Percentiles rank a stretch among this genome's conserved stretches.
These are phyloP conservation scores for Lapara coniferarum DNA, from an alignment of 2,888 invertebrate genomes.

Conservation along the genomic window DNA sequence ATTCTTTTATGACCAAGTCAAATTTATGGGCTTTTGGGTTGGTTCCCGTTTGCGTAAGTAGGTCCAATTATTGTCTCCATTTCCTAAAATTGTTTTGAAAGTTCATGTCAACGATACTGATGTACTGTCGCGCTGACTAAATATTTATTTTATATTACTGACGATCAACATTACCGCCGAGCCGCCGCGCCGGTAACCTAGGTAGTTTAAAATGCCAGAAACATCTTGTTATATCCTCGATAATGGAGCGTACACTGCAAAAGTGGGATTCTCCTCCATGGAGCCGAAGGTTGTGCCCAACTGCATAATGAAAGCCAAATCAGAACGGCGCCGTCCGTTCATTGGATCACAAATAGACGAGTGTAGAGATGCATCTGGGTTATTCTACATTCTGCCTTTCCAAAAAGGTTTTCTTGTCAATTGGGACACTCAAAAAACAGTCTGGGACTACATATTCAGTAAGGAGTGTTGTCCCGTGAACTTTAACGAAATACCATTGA, in stretches of 20 bases:
- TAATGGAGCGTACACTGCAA: constrained; percentile 94
- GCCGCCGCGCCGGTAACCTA: constrained; percentile 52
- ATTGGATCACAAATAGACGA: constrained; percentile 97
- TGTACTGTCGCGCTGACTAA: too few relatives aligned
- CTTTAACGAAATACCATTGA: constrained; percentile 89
- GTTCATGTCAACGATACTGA: too few relatives aligned
- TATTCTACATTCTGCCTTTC: constrained; percentile 96
- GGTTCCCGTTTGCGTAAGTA: too few relatives aligned
- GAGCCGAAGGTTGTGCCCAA: constrained; percentile 93
- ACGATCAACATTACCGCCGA: not conserved
- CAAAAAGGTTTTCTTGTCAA: constrained; percentile 98
- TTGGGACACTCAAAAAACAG: constrained; percentile 97
- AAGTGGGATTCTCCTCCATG: constrained; percentile 90
- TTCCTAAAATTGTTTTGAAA: too few relatives aligned
- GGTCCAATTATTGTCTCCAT: too few relatives aligned
- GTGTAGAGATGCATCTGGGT: constrained; percentile 96
- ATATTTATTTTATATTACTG: not conserved
- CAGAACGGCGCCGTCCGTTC: constrained; percentile 96
- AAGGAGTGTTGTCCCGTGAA: constrained; percentile 92
- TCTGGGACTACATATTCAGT: constrained; percentile 98
- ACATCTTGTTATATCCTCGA: constrained; percentile 88
- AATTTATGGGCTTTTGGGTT: too few relatives aligned
- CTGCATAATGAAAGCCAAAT: constrained; percentile 99
- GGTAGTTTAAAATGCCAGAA: constrained; percentile 60
- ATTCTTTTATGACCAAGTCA: too few relatives aligned